Evolutionary conservation across 1,140 invertebrate species (phyloP), one percentile per base, ranked within the genome.

Genomic region (Neuroterus valhalla): DNA sequence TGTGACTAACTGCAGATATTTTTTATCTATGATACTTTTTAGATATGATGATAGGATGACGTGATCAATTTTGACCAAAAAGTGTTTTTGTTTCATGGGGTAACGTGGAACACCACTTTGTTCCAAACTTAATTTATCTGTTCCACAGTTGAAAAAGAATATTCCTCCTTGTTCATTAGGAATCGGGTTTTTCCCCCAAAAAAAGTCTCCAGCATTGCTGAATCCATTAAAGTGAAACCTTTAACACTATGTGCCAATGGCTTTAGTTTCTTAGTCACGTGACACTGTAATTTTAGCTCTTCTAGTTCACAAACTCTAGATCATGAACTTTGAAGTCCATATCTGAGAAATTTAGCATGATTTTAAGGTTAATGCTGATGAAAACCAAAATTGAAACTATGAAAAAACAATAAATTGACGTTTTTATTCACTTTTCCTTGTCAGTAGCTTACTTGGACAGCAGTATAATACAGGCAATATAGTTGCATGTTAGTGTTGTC

Each of bases 401-500:
- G 31, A 38, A 38, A 5, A 38, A 38, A 38, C 31, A 38, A 50
- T 50, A 50, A 50, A 62, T 26, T 62, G 6, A 3, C 26, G 26
- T 62, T 62, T 62, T 62, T n/a, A n/a, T 26, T 62, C 3, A 31
- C 21, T 26, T 11, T 62, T 62, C 21, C 55, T 12, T 12, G 26
- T 62, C 11, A n/a, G 55, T n/a, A 38, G 23, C 31, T 14, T 62
- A 31, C n/a, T 62, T 31, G 31, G 8, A 26, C 26, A 31, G 55
- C 55, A 62, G n/a, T 62, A 26, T 62, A 31, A 26, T 31, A 62
- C 55, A 26, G 31, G 66, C 66, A 44, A 72, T 38, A 68, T 50
- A 72, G 10, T n/a, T 72, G 71, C 71, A 72, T 66, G 71, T 46
- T 72, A 68, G 66, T 88, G 85, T 89, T 80, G 86, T 88, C 81